These are phyloP conservation scores for Eupithecia exiguata DNA, from an alignment of 2,888 invertebrate species.

Conservation along the genomic window DNA sequence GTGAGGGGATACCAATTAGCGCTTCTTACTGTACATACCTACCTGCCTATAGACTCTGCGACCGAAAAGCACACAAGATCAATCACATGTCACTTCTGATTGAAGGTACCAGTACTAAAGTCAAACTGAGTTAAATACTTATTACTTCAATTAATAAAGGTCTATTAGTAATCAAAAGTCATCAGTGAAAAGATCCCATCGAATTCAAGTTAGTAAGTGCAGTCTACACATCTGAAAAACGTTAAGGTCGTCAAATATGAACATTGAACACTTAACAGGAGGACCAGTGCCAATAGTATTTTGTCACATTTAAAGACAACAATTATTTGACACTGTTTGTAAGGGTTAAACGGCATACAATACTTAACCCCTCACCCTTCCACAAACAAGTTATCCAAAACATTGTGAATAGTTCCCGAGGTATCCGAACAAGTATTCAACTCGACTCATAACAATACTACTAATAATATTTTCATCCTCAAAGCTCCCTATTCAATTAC, in stretches of 20 bases:
- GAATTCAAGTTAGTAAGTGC: background rate
- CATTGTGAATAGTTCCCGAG: constrained; percentile 54
- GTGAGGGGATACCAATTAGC: too few species aligned
- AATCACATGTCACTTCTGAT: too few species aligned
- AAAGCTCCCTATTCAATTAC: constrained; percentile 79
- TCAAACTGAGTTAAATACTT: background rate
- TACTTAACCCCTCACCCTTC: background rate
- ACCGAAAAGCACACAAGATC: too few species aligned
- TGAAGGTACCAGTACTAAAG: background rate
- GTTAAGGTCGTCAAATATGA: background rate
- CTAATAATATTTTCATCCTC: constrained; percentile 77
- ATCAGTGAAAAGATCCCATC: background rate
- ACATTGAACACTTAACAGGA: background rate
- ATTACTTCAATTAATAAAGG: too few species aligned
- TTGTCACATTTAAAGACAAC: background rate
- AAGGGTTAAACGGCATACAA: background rate
- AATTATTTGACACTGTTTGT: background rate
- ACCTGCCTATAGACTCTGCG: too few species aligned
- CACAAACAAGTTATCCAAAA: constrained; percentile 9
- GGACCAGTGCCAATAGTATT: too few species aligned
- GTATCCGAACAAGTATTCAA: constrained; percentile 53
- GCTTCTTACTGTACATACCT: too few species aligned
- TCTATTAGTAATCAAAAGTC: background rate
- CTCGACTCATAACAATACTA: constrained; percentile 35
- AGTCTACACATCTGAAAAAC: background rate